A percentile compares a stretch with the other conserved stretches of the same genome.
Evolutionary conservation across 2,797 vertebrate species (phyloP).

Genomic region (Xerus rutilus): DNA sequence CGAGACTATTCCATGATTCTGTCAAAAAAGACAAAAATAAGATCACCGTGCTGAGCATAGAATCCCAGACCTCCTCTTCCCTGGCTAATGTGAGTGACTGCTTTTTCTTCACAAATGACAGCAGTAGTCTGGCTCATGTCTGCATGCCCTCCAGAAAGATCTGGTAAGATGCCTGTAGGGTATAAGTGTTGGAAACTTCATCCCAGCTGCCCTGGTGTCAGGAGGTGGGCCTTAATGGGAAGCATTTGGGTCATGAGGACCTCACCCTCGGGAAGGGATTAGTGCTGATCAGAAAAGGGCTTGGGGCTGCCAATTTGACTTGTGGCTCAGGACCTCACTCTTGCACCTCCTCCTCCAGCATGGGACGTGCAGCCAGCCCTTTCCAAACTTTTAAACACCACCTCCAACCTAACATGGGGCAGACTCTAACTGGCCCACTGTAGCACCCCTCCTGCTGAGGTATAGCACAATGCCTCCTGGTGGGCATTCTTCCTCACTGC

Average conservation of each 20-base stretch:
- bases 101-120: neutral
- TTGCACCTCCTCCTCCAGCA: neutral
- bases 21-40: neutral
- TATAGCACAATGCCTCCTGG: neutral
- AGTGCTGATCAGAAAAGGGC: too few relatives aligned
- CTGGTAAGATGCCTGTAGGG: neutral
- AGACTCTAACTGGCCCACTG: neutral
- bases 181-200: neutral
- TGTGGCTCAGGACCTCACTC: neutral
- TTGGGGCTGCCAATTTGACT: too few relatives aligned
- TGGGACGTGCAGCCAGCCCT: neutral
- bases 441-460: neutral
- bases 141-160: neutral
- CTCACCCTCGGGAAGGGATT: neutral
- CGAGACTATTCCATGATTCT: neutral
- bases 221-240: neutral
- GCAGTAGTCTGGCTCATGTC: neutral
- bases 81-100: neutral
- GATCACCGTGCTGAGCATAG: neutral
- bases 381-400: neutral
- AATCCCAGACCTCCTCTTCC: neutral
- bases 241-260: too few relatives aligned
- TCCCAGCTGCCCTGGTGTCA: neutral
- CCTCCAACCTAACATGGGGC: neutral
- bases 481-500: fast-evolving